Base-by-base conservation (phyloP, 2,888 invertebrate species). In the Boloria selene region DNA sequence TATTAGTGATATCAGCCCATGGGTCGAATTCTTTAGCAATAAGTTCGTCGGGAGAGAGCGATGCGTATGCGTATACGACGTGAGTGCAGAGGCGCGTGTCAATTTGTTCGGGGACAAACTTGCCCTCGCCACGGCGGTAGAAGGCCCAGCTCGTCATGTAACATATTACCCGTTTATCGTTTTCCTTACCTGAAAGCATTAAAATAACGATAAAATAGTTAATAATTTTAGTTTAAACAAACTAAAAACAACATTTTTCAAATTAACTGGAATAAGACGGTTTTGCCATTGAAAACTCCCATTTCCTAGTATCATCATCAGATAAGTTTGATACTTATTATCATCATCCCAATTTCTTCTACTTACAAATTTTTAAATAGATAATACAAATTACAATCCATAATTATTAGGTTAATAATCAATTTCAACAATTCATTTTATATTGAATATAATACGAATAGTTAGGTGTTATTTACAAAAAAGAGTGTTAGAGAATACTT, bases 81-180 rank as follows among this genome's bases (percentile, higher is more conserved):
- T 98, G 97, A 0, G 97, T 97, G 80, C 98, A 98, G 0, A 98
- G 93, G 61, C 94, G 91, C 0, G 95, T 93, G 77, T 98, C 96
- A 1, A 98, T 90, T 73, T 97, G 94, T 85, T 98, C 97, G 0
- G 98, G 98, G 0, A 96, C 95, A 81, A 96, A 98, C 84, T 96
- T 95, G 4, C 96, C 97, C 64, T 96, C 96, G 0, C 94, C 95
- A 73, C 96, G 95, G 65, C 98, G 93, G 79, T 97, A 97, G 86
- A 96, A 95, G 0, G 97, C 95, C 98, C 98, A 98, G 78, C 96
- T 97, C 0, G 97, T 97, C 81, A 97, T 93, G 79, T 97, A 97
- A 82, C 98, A 98, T 0, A 97, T 94, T 0, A 97, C 95, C 74
- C 83, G 83, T 62, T 91, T 92, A 67, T 86, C 86, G 67, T 81